Evolutionary conservation across 2,888 invertebrate genomes (phyloP).

Genomic region (Pseudanteris insignis): DNA sequence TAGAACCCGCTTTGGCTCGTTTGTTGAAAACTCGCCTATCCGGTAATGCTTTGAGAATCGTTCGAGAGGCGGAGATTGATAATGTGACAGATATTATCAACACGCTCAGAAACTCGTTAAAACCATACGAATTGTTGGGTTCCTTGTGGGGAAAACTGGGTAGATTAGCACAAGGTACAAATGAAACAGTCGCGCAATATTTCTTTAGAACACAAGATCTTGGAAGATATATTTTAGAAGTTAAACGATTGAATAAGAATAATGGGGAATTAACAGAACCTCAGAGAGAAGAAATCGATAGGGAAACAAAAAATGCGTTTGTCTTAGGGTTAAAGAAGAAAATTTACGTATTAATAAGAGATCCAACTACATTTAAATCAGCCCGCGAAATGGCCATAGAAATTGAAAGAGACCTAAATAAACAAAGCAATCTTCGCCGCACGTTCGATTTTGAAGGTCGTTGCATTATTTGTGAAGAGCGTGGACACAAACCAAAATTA

Average conservation of each 20-base stretch:
- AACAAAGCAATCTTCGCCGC: neutral
- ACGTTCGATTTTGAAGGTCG: neutral
- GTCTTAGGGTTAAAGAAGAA: conserved; percentile 1
- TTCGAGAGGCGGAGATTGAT: neutral
- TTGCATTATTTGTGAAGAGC: conserved; percentile 1
- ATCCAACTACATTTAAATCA: neutral
- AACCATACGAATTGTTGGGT: neutral
- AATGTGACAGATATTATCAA: neutral
- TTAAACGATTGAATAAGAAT: neutral
- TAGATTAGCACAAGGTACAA: neutral
- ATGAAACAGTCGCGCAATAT: neutral
- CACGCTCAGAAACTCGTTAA: neutral
- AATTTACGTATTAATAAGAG: neutral
- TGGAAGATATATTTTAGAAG: neutral
- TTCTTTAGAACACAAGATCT: neutral
- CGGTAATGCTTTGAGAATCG: no score
- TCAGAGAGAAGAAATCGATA: conserved; percentile 3
- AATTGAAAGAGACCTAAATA: neutral
- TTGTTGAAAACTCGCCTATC: neutral
- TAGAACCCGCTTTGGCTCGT: neutral
- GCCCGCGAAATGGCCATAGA: conserved; percentile 1
- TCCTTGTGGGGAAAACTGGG: conserved; percentile 4
- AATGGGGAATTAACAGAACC: neutral
- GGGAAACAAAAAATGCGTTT: conserved; percentile 1
- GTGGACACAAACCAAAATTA: conserved; percentile 2